These are phyloP conservation scores for Nyctalus aviator DNA, from an alignment of 2,797 vertebrate genomes.

Conservation along the genomic window DNA sequence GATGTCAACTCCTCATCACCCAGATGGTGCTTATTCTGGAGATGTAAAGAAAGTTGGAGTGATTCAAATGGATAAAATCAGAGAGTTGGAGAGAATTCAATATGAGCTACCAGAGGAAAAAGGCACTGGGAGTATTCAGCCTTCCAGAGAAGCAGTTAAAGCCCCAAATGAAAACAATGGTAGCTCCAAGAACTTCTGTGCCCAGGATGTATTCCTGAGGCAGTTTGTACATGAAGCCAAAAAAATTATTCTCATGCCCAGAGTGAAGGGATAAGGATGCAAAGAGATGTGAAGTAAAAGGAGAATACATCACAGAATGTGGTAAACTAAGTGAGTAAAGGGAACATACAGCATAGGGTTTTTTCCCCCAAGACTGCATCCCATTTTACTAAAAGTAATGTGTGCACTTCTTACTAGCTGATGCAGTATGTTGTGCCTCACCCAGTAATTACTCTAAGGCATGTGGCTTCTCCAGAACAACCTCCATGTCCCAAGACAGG, in stretches of 20 bases:
- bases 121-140: not conserved
- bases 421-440: not conserved
- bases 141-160: not conserved
- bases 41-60: not conserved
- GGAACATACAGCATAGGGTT: not conserved
- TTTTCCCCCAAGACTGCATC: not conserved
- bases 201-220: not conserved
- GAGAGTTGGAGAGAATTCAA: not conserved
- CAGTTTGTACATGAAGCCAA: constrained; percentile 18
- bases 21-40: not conserved
- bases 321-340: not conserved
- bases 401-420: not conserved
- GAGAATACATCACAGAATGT: not conserved
- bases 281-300: not conserved
- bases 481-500: not conserved
- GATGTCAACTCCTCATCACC: not conserved
- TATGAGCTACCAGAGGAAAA: not conserved
- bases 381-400: constrained; percentile 43
- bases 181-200: constrained; percentile 10
- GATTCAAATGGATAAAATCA: not conserved
- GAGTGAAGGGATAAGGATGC: not conserved
- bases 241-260: not conserved
- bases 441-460: not conserved
- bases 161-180: not conserved
- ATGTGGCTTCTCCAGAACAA: not conserved